Evolutionary conservation across 1,140 invertebrate species (phyloP).

Genomic region (Drosophila sp.): DNA sequence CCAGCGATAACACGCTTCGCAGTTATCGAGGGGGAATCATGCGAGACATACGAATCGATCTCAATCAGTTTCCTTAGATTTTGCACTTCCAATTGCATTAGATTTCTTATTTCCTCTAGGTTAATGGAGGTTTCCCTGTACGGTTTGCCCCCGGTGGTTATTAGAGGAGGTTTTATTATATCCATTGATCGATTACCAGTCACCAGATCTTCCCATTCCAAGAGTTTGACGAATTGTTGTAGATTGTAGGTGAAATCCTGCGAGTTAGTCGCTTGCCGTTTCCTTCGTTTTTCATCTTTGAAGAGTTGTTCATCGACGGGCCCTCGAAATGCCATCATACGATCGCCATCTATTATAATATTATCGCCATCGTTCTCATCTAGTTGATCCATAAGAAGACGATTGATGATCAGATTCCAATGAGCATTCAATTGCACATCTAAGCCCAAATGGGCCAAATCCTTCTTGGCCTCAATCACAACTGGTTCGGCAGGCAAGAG

Average conservation of each 20-base stretch:
- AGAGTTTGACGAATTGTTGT: slow-evolving; percentile 37
- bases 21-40: background rate
- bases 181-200: slow-evolving; percentile 11
- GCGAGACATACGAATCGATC: background rate
- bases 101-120: slow-evolving; percentile 11
- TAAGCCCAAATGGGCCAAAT: slow-evolving; percentile 23
- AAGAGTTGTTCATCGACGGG: slow-evolving; percentile 22
- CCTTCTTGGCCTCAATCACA: slow-evolving; percentile 37
- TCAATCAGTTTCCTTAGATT: slow-evolving; percentile 37
- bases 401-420: slow-evolving; percentile 54
- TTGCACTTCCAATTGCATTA: slow-evolving; percentile 35
- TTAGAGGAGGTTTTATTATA: slow-evolving; percentile 36
- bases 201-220: slow-evolving; percentile 36
- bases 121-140: slow-evolving; percentile 37
- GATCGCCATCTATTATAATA: slow-evolving; percentile 52
- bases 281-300: background rate
- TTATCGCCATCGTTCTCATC: background rate
- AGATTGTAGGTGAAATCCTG: slow-evolving; percentile 29
- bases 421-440: slow-evolving; percentile 53
- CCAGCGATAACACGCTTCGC: slow-evolving; percentile 27
- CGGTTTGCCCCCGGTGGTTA: slow-evolving; percentile 59
- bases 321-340: slow-evolving; percentile 42
- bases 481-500: slow-evolving; percentile 38
- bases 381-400: slow-evolving; percentile 20
- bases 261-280: background rate